phyloP scores from a whole-genome alignment of 2,888 invertebrate species.

The Vesta saturnalis region DNA sequence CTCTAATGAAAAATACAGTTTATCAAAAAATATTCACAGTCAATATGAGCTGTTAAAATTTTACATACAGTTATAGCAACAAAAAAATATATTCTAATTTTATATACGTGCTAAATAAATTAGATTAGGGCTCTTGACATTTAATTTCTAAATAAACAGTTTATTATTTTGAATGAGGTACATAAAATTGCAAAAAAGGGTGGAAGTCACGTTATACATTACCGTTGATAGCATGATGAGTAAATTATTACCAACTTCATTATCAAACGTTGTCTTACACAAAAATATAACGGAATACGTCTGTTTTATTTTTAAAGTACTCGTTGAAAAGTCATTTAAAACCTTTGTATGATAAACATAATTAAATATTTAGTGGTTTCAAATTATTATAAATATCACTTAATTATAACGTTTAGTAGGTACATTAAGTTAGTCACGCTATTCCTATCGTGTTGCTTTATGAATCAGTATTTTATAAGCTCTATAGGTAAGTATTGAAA shows the following conservation, averaged over 20 bases:
- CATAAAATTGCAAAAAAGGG: background rate
- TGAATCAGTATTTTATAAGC: background rate
- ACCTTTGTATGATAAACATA: background rate
- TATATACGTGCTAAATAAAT: too few species aligned
- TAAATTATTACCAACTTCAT: background rate
- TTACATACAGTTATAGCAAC: too few species aligned
- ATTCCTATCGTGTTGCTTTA: too few species aligned
- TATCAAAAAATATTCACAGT: too few species aligned
- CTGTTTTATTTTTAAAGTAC: background rate
- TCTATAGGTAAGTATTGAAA: background rate
- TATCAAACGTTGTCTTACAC: background rate
- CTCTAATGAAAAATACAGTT: too few species aligned
- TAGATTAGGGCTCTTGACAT: background rate
- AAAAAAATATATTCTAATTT: too few species aligned
- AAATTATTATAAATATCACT: background rate
- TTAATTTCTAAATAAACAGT: constrained; percentile 1
- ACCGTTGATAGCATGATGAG: background rate
- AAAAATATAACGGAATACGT: background rate
- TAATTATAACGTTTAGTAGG: too few species aligned
- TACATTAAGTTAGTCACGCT: background rate
- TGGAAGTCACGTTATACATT: constrained; percentile 1
- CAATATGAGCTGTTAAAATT: too few species aligned
- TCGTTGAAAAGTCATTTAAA: background rate
- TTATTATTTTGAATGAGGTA: background rate
- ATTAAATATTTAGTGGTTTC: background rate